These are phyloP conservation scores for Pleuronectes platessa DNA, from an alignment of 2,113 vertebrate species.

Conservation along the genomic window DNA sequence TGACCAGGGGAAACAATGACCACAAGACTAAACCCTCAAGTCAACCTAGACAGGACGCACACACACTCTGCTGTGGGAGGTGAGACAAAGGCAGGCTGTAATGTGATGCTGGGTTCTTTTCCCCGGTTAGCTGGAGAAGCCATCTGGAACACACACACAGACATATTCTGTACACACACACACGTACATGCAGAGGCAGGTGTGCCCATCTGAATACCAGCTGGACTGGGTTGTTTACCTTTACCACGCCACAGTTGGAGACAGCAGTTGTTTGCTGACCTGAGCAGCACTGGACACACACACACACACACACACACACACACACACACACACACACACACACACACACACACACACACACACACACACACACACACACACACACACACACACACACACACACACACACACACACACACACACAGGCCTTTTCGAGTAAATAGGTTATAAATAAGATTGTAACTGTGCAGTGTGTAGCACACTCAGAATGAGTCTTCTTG, in stretches of 20 bases:
- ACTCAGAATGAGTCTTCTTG: background rate
- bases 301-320: slow-evolving; percentile 9
- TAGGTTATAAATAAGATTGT: slow-evolving; percentile 43
- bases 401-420: background rate
- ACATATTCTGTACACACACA: slow-evolving; percentile 15
- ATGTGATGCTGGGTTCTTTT: slow-evolving; percentile 61
- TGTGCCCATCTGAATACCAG: slow-evolving; percentile 27
- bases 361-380: slow-evolving; percentile 4
- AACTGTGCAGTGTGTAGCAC: background rate
- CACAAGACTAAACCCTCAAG: slow-evolving; percentile 43
- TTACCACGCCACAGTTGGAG: slow-evolving; percentile 30
- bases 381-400: background rate
- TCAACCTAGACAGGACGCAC: slow-evolving; percentile 53
- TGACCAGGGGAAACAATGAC: slow-evolving; percentile 60
- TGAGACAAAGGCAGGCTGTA: slow-evolving; percentile 73
- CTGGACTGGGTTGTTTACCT: slow-evolving; percentile 35
- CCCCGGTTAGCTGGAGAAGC: slow-evolving; percentile 46
- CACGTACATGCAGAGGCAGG: slow-evolving; percentile 8
- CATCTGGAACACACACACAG: slow-evolving; percentile 64
- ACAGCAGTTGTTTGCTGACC: slow-evolving; percentile 31
- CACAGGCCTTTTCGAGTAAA: background rate
- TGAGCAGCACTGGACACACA: slow-evolving; percentile 30
- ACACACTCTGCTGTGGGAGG: slow-evolving; percentile 53
- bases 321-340: too few species aligned
- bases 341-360: too few species aligned